phyloP scores from a whole-genome alignment of 2,888 invertebrate species.

The Aethes cnicana region DNA sequence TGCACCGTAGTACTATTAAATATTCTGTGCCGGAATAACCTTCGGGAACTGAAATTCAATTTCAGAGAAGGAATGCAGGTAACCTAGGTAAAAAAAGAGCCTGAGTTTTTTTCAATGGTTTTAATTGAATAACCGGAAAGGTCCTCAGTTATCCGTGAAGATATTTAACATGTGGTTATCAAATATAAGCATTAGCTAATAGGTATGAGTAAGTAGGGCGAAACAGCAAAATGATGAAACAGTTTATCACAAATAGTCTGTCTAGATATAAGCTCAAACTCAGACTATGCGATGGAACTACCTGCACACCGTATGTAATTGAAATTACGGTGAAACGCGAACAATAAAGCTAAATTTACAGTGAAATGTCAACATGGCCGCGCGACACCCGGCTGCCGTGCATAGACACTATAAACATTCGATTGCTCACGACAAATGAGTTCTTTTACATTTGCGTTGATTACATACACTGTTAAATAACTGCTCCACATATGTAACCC shows the following conservation, averaged over 20 bases:
- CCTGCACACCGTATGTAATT: conserved; percentile 38
- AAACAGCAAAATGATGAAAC: too few relatives aligned
- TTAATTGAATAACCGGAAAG: neutral
- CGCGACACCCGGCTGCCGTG: conserved; percentile 36
- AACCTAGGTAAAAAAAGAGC: neutral
- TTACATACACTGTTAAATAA: conserved; percentile 22
- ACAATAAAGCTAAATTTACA: conserved; percentile 51
- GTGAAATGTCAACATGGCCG: conserved; percentile 50
- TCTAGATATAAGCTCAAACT: conserved; percentile 30
- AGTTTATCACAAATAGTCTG: conserved; percentile 18
- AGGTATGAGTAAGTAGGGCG: too few relatives aligned
- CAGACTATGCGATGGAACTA: too few relatives aligned
- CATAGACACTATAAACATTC: conserved; percentile 35
- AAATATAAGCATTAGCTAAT: too few relatives aligned
- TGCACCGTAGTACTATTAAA: too few relatives aligned
- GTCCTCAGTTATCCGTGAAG: neutral
- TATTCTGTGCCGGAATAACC: too few relatives aligned
- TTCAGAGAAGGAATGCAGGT: neutral
- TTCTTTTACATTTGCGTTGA: conserved; percentile 36
- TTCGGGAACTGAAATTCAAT: neutral
- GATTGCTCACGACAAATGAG: conserved; percentile 35
- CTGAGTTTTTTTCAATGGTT: neutral
- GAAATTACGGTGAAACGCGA: conserved; percentile 52
- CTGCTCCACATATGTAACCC: neutral
- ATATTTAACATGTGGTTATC: neutral